Evolutionary conservation across 2,113 vertebrate genomes (phyloP).

Genomic region (Montifringilla adamsi): DNA sequence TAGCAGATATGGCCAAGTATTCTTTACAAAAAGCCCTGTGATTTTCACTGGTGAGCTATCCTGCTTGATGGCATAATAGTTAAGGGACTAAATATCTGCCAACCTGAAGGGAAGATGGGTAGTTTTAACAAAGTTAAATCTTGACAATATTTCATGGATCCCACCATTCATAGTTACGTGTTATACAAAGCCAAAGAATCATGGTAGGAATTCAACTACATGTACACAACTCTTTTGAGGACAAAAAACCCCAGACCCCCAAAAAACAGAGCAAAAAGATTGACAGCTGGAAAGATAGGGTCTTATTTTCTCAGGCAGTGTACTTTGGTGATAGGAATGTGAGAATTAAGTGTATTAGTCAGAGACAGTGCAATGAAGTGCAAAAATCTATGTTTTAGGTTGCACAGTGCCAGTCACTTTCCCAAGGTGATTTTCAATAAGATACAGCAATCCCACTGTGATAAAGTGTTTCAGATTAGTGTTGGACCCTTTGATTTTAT

Average conservation of each 20-base stretch:
- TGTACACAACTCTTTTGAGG: neutral
- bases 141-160: neutral
- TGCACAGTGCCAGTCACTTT: neutral
- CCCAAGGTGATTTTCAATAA: neutral
- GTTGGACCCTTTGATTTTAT: neutral
- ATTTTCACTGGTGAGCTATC: neutral
- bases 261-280: neutral
- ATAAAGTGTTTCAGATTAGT: neutral
- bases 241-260: accelerated
- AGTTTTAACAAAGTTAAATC: neutral
- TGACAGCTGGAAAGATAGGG: neutral
- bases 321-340: neutral
- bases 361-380: neutral
- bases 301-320: neutral
- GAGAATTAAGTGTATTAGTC: neutral
- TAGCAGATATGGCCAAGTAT: neutral
- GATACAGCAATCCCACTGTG: neutral
- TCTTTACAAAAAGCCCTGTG: neutral
- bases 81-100: neutral
- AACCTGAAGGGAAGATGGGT: neutral
- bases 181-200: neutral
- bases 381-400: neutral
- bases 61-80: neutral
- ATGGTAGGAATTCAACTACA: neutral
- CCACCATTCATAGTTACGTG: neutral